Evolutionary conservation across 2,888 invertebrate species (phyloP).

Genomic region (Microctonus brassicae): DNA sequence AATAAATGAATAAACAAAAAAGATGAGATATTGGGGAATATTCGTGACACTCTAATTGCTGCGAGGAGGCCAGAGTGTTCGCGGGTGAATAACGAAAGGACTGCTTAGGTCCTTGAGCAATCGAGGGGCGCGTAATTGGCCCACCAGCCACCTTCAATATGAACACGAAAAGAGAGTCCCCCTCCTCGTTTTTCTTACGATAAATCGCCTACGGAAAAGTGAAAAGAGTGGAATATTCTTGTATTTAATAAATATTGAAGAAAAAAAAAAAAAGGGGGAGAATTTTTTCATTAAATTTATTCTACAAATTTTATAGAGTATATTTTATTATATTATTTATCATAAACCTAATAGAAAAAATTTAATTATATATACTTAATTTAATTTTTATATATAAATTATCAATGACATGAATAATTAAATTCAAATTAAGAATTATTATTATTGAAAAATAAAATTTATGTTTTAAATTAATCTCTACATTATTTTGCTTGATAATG

Average conservation of each 20-base stretch:
- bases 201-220: slow-evolving; percentile 4
- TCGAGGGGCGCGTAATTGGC: slow-evolving; percentile 42
- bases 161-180: neutral
- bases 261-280: neutral
- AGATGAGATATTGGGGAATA: slow-evolving; percentile 29
- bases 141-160: slow-evolving; percentile 33
- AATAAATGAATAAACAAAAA: neutral
- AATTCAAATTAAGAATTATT: too few relatives aligned
- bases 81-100: slow-evolving; percentile 27
- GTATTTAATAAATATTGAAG: neutral
- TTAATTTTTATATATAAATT: neutral
- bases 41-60: slow-evolving; percentile 28
- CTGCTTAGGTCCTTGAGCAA: slow-evolving; percentile 34
- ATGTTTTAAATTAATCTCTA: neutral
- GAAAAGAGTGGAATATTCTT: slow-evolving; percentile 13
- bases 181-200: neutral
- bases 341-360: too few relatives aligned
- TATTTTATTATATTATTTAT: too few relatives aligned
- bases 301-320: neutral
- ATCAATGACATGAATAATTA: neutral
- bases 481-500: neutral
- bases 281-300: too few relatives aligned
- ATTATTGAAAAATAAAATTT: too few relatives aligned
- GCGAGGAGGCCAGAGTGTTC: slow-evolving; percentile 20
- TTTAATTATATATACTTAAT: too few relatives aligned